These are phyloP conservation scores for Enteromius argenteus DNA, from an alignment of 2,797 vertebrate species.

Conservation along the genomic window DNA sequence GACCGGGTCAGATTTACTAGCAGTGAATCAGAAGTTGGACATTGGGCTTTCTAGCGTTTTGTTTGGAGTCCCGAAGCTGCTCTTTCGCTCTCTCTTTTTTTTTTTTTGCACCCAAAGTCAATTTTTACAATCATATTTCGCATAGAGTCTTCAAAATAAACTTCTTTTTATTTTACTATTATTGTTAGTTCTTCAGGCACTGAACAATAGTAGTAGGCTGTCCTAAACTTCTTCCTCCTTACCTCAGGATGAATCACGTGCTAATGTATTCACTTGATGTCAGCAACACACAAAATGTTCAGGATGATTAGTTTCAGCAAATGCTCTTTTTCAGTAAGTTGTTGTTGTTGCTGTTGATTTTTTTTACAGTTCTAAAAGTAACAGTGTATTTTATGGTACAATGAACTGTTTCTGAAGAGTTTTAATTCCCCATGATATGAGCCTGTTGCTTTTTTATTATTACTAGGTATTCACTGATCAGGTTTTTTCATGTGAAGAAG, in stretches of 20 bases:
- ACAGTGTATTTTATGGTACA: background rate
- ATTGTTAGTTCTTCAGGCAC: background rate
- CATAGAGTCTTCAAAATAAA: too few species aligned
- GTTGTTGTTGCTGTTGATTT: too few species aligned
- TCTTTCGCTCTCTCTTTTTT: background rate
- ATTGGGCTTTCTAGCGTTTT: background rate
- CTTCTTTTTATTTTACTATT: background rate
- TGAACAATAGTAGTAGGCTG: background rate
- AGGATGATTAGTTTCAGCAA: background rate
- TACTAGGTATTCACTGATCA: background rate
- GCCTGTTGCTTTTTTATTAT: background rate
- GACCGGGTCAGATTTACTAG: slow-evolving; percentile 15
- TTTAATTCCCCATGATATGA: background rate
- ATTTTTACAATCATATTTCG: background rate
- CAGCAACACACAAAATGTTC: background rate
- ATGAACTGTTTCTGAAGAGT: background rate
- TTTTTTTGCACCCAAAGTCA: background rate
- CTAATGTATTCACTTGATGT: background rate
- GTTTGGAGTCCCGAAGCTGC: background rate
- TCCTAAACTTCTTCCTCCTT: background rate
- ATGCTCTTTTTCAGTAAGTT: background rate
- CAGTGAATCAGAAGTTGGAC: background rate
- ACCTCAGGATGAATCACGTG: background rate
- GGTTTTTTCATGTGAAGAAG: background rate
- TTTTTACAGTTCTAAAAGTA: background rate